Base-by-base conservation (phyloP, 2,113 vertebrate species). In the Pterocles orientalis region DNA sequence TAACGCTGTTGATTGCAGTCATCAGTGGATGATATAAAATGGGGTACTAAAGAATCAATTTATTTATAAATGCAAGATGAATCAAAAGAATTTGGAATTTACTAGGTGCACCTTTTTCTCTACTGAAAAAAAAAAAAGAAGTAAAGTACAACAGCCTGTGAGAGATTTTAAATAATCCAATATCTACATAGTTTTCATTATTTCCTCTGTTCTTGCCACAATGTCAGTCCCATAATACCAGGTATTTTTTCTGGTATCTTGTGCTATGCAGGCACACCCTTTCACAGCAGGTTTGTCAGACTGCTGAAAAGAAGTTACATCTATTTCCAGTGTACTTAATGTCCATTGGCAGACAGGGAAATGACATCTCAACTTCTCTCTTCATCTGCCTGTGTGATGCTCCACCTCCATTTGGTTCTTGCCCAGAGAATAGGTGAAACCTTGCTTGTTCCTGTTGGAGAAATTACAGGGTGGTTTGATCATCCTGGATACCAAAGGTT, bases 221-320 rank as follows among this genome's bases (percentile, higher is more conserved):
- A 0, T 34, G 36, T 21, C 84, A 51, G 31, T 39, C 20, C 43
- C 43, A 23, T 33, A 53, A 25, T 78, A 29, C 1, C 3, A 69
- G 4, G 3, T 83, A 11, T 77, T 6, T 58, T 82, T 72, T 73
- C 58, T 58, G 45, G 4, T 56, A 21, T 72, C 20, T 69, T 48
- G 24, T 23, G 11, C 6, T 73, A 18, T 0, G 4, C 6, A 60
- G 43, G 7, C 29, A 76, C 3, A 5, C 5, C 19, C 41, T 64
- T 86, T 76, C 34, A 66, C 33, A 82, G 36, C 15, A 88, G 24
- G 5, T 66, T 77, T 81, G 33, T 92, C 77, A 84, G 56, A 36
- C 24, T 62, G 31, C 24, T 90, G 45, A 61, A 80, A 73, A 57
- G 31, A 76, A 71, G 21, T 88, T 87, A 51, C 24, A 23, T 39